phyloP scores from a whole-genome alignment of 2,113 vertebrate species.

The Chamaetylas fuelleborni region DNA sequence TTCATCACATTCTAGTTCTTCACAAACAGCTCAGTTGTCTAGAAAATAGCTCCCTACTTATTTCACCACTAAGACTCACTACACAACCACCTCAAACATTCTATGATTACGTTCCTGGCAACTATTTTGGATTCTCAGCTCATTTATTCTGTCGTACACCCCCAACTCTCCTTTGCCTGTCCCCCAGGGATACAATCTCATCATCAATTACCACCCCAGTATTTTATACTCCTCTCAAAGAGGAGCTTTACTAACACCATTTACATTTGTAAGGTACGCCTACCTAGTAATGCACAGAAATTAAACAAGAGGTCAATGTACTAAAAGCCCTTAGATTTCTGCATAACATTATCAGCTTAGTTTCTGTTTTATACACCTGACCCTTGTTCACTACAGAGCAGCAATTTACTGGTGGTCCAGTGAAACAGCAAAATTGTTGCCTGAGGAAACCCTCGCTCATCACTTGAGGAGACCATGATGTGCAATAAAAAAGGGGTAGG shows the following conservation, averaged over 20 bases:
- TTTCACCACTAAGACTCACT: not conserved
- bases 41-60: not conserved
- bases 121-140: not conserved
- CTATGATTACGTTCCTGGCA: not conserved
- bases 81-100: not conserved
- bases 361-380: not conserved
- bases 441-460: not conserved
- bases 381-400: not conserved
- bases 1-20: not conserved
- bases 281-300: not conserved
- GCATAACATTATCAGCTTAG: not conserved
- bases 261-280: not conserved
- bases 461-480: accelerated
- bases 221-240: not conserved
- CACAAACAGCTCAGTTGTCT: not conserved
- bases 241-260: not conserved
- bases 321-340: not conserved
- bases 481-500: not conserved
- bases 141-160: not conserved
- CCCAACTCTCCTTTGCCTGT: not conserved
- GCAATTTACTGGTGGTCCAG: not conserved
- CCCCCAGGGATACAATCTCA: not conserved
- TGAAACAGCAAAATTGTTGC: not conserved
- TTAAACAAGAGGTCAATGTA: not conserved
- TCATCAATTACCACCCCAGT: not conserved